Conservation (phyloP, 1,140 invertebrate genomes). For the Archegozetes longisetosus region DNA sequence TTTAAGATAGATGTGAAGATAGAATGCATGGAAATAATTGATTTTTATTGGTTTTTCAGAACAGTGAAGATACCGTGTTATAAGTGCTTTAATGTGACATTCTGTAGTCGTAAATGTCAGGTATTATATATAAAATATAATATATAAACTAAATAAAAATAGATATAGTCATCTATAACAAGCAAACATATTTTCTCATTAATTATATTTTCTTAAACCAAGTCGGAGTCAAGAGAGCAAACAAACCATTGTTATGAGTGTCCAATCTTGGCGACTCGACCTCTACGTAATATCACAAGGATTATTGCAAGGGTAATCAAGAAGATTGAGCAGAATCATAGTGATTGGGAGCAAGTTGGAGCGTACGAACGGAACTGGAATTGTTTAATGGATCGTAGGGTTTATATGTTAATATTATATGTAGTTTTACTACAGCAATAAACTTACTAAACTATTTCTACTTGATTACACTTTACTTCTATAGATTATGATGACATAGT, state of each 20-base stretch:
- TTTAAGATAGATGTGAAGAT: too few relatives aligned
- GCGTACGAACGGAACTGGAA: neutral
- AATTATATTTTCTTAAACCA: neutral
- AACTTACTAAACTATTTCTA: neutral
- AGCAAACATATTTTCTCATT: neutral
- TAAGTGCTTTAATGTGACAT: neutral
- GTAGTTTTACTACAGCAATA: neutral
- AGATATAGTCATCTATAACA: neutral
- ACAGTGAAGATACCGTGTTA: neutral
- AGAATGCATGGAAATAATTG: too few relatives aligned
- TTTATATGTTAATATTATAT: neutral
- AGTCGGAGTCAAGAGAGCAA: neutral
- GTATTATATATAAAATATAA: neutral
- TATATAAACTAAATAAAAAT: neutral
- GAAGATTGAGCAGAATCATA: neutral
- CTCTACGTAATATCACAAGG: conserved; percentile 6
- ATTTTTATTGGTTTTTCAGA: conserved; percentile 1
- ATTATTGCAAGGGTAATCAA: conserved; percentile 5
- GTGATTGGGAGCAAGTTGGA: neutral
- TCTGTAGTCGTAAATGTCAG: neutral
- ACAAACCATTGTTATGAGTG: conserved; percentile 2
- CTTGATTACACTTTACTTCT: neutral
- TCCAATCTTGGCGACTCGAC: neutral
- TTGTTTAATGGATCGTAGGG: neutral
- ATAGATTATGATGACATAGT: neutral